Conservation (phyloP, 2,113 vertebrate species). For the Macquaria australasica region DNA sequence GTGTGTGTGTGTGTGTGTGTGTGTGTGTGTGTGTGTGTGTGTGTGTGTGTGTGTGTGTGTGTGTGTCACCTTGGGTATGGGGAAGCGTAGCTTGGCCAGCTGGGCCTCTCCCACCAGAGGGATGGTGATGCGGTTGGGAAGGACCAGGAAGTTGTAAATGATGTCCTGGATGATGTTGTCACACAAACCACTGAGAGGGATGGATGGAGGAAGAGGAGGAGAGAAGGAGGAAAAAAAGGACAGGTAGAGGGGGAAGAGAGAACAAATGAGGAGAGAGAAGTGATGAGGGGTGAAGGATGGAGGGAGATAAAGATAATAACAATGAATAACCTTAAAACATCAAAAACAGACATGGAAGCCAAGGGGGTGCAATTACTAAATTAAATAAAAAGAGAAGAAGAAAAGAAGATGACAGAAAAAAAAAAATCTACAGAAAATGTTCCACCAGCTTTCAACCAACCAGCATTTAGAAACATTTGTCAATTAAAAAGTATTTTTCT, state of each 20-base stretch:
- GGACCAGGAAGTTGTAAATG: conserved; percentile 92
- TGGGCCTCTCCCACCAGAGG: conserved; percentile 93
- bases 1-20: not conserved
- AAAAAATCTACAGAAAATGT: no score
- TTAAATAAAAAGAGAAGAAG: not conserved
- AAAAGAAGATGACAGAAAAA: no score
- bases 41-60: not conserved
- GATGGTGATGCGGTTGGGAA: conserved; percentile 94
- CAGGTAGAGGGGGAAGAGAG: no score
- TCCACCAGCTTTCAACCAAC: no score
- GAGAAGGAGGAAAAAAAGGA: not conserved
- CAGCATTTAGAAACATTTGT: no score
- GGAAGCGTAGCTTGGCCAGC: conserved; percentile 91
- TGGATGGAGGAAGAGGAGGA: not conserved
- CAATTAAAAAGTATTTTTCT: no score
- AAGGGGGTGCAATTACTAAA: not conserved
- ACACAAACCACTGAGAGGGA: conserved; percentile 88
- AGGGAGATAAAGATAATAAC: no score
- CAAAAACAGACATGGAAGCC: no score
- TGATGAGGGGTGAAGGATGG: no score
- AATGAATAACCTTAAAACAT: not conserved
- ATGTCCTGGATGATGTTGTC: conserved; percentile 94
- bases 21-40: not conserved
- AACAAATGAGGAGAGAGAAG: no score
- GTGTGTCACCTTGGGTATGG: conserved; percentile 90